A percentile compares a stretch with the other conserved stretches of the same genome.
Conservation (phyloP, 2,797 vertebrate genomes). For the Epinephelus awoara region DNA sequence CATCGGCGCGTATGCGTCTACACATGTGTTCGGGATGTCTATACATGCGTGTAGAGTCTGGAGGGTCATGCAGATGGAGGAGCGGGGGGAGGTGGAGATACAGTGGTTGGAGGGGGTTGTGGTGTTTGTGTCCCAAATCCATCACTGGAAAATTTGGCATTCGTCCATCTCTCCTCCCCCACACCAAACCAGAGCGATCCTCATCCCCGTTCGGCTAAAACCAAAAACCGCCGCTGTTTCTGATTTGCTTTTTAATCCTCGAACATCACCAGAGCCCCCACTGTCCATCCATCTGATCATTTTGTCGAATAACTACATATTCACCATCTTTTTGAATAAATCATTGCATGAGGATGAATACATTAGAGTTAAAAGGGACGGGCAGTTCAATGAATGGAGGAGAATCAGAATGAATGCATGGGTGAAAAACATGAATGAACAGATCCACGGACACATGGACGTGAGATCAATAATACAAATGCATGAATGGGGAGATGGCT, state of each 20-base stretch:
- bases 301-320: not conserved
- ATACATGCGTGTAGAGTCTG: conserved; percentile 29
- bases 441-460: not conserved
- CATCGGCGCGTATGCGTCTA: conserved; percentile 22
- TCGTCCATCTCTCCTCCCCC: conserved; percentile 52
- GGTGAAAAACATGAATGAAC: not conserved
- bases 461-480: not conserved
- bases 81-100: conserved; percentile 2
- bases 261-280: not conserved
- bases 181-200: conserved; percentile 8
- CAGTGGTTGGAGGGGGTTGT: conserved; percentile 39
- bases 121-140: conserved; percentile 64
- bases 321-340: not conserved
- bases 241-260: conserved; percentile 37
- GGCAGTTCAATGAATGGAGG: not conserved
- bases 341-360: not conserved
- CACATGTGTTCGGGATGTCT: conserved; percentile 45
- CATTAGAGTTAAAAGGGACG: not conserved
- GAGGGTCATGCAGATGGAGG: conserved; percentile 35
- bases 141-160: conserved; percentile 60
- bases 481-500: not conserved
- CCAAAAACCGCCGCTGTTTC: conserved; percentile 27
- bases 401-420: not conserved
- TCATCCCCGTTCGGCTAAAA: conserved; percentile 15
- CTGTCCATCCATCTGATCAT: conserved; percentile 6